A percentile compares a stretch with the other conserved stretches of the same genome.
Conservation (phyloP, 2,888 invertebrate genomes). For the Agrochola litura region DNA sequence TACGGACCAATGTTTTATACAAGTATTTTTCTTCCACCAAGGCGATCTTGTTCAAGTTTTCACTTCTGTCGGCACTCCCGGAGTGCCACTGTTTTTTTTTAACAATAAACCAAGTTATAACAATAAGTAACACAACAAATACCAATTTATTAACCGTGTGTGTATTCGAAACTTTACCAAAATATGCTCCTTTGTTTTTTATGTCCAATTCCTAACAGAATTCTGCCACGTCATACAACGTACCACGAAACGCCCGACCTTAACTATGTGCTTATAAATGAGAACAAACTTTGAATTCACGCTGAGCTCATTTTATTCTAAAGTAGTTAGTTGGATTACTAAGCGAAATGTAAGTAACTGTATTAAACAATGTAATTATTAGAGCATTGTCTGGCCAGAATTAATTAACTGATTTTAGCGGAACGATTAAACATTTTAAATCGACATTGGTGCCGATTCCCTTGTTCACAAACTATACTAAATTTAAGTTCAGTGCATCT, state of each 20-base stretch:
- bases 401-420: neutral
- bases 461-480: too few species aligned
- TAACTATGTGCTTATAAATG: slow-evolving; percentile 39
- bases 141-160: neutral
- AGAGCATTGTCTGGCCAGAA: neutral
- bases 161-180: slow-evolving; percentile 23
- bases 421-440: too few species aligned
- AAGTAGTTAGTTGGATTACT: slow-evolving; percentile 44
- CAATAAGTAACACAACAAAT: neutral
- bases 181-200: slow-evolving; percentile 27
- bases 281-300: slow-evolving; percentile 49
- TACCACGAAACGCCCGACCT: slow-evolving; percentile 13
- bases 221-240: slow-evolving; percentile 39
- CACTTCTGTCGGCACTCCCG: too few species aligned
- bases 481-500: too few species aligned
- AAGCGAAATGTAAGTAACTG: slow-evolving; percentile 37
- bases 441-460: too few species aligned
- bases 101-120: neutral
- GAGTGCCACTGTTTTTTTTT: too few species aligned
- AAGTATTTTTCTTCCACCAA: too few species aligned
- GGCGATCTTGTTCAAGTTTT: too few species aligned
- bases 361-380: slow-evolving; percentile 42
- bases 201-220: slow-evolving; percentile 22
- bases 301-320: slow-evolving; percentile 45
- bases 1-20: too few species aligned